Evolutionary conservation across 2,113 vertebrate species (phyloP).

Genomic region (Butorides virescens): DNA sequence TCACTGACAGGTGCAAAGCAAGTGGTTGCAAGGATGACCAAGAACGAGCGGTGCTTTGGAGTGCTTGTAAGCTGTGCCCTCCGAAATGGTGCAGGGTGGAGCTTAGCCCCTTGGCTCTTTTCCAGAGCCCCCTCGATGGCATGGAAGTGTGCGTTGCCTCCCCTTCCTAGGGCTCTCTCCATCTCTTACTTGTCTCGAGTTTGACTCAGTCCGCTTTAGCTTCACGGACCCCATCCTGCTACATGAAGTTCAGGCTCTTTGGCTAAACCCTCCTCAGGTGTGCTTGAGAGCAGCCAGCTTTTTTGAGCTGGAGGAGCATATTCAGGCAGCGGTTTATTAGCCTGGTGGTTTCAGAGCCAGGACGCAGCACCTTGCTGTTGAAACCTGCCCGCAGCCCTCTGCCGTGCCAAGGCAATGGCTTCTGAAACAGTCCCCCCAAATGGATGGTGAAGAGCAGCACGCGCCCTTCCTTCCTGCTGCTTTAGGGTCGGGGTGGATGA

Average conservation of each 20-base stretch:
- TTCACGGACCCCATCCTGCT: neutral
- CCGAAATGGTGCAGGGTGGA: neutral
- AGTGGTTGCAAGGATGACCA: neutral
- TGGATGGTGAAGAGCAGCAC: neutral
- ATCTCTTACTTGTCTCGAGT: neutral
- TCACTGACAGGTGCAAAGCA: neutral
- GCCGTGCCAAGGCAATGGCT: neutral
- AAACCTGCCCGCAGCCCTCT: neutral
- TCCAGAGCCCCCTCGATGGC: neutral
- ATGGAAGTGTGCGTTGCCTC: fast-evolving
- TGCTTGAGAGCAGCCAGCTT: neutral
- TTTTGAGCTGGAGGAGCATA: neutral
- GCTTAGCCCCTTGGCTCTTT: neutral
- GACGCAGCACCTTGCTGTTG: neutral
- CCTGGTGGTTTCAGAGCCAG: neutral
- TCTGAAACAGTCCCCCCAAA: neutral
- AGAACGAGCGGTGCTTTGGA: neutral
- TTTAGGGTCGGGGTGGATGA: neutral
- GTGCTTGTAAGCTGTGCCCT: neutral
- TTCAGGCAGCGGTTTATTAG: neutral
- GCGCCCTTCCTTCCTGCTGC: neutral
- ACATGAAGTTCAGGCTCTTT: neutral
- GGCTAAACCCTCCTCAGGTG: neutral
- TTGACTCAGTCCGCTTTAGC: neutral
- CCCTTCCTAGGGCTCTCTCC: neutral